Percentiles rank a stretch among this genome's conserved stretches.
phyloP scores from a whole-genome alignment of 2,797 vertebrate species.

The Alosa sapidissima region DNA sequence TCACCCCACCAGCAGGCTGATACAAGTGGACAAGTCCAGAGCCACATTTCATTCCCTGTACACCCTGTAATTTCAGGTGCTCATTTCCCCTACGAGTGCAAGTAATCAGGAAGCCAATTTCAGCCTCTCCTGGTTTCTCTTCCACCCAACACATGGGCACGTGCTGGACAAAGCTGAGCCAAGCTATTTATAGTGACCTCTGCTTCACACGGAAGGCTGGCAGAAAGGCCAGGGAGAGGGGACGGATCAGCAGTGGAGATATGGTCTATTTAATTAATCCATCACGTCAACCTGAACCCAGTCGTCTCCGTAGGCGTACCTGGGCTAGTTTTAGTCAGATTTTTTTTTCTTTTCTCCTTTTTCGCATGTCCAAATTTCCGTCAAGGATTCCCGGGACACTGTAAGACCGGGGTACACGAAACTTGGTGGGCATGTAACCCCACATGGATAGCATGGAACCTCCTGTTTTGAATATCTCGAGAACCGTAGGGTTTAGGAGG shows the following conservation, averaged over 20 bases:
- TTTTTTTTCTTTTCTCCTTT: no score
- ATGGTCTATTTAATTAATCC: constrained; percentile 70
- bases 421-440: no score
- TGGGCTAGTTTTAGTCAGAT: no score
- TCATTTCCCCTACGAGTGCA: not conserved
- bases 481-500: no score
- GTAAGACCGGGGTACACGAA: no score
- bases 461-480: no score
- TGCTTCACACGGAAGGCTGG: not conserved
- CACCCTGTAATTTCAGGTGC: not conserved
- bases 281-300: constrained; percentile 62
- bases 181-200: not conserved
- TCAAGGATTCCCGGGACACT: no score
- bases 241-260: constrained; percentile 58
- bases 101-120: not conserved
- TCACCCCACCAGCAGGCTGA: no score
- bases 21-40: no score
- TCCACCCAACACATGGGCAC: not conserved
- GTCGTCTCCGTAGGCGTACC: constrained; percentile 61
- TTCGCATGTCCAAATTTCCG: no score
- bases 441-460: no score
- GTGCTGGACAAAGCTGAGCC: not conserved
- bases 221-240: constrained; percentile 54
- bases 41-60: no score
- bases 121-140: not conserved